phyloP scores from a whole-genome alignment of 2,113 vertebrate species.

The Mustela nigripes region DNA sequence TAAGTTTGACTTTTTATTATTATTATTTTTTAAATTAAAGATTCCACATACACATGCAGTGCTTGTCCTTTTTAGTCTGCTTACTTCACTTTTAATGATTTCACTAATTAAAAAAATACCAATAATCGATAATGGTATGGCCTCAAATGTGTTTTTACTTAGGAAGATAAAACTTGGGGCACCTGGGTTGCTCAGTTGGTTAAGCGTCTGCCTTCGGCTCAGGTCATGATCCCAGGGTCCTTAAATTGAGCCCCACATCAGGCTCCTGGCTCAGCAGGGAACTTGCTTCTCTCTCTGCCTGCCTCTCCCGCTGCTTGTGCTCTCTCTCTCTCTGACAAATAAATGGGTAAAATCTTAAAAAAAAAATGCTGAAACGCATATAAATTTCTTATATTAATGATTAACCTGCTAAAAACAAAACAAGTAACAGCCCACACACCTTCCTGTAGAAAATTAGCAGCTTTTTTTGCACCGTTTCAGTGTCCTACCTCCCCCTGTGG shows the following conservation, averaged over 20 bases:
- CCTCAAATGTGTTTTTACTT: slow-evolving; percentile 41
- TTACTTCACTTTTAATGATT: not conserved
- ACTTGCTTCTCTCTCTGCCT: too few relatives aligned
- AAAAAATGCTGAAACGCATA: not conserved
- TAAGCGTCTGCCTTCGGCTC: too few relatives aligned
- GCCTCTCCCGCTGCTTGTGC: too few relatives aligned
- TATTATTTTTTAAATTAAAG: not conserved
- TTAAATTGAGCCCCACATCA: too few relatives aligned
- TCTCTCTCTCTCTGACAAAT: too few relatives aligned
- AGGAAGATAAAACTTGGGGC: not conserved
- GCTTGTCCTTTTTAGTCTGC: not conserved
- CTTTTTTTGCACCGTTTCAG: not conserved
- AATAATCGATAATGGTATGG: not conserved
- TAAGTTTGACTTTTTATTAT: not conserved
- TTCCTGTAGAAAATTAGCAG: slow-evolving; percentile 48
- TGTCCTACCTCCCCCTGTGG: not conserved
- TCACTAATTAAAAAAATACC: not conserved
- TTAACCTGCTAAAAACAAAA: slow-evolving; percentile 48
- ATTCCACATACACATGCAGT: not conserved
- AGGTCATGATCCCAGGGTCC: too few relatives aligned
- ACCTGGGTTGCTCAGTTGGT: too few relatives aligned
- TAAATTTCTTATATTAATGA: slow-evolving; percentile 34
- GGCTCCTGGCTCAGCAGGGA: too few relatives aligned
- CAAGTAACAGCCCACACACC: not conserved
- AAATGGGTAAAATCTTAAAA: too few relatives aligned